These are phyloP conservation scores for Melieria crassipennis DNA, from an alignment of 2,888 invertebrate species.

Conservation along the genomic window DNA sequence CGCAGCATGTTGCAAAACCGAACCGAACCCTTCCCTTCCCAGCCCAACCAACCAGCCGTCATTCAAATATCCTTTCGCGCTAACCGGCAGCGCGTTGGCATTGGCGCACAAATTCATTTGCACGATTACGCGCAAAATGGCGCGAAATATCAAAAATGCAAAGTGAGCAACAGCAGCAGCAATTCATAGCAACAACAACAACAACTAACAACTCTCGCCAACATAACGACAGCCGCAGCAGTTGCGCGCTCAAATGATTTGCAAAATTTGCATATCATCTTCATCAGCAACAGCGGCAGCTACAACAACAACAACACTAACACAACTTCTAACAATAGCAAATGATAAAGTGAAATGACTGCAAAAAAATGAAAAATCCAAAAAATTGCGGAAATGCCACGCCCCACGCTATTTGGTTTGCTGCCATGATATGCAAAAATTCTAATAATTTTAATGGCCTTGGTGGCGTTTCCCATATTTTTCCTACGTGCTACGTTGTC, in stretches of 20 bases:
- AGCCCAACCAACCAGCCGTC: background rate
- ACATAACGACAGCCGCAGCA: background rate
- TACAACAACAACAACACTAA: slow-evolving; percentile 14
- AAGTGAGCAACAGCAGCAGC: slow-evolving; percentile 21
- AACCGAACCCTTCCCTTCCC: background rate
- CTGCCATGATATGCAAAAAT: slow-evolving; percentile 47
- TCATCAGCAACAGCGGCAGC: slow-evolving; percentile 17
- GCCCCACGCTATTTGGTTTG: slow-evolving; percentile 1
- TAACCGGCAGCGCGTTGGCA: too few relatives aligned
- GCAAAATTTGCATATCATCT: slow-evolving; percentile 34
- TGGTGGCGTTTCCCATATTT: slow-evolving; percentile 57
- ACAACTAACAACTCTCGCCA: background rate
- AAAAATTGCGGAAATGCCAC: slow-evolving; percentile 21
- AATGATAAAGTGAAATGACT: background rate
- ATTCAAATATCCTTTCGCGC: background rate
- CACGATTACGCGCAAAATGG: slow-evolving; percentile 25
- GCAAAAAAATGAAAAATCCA: slow-evolving; percentile 16
- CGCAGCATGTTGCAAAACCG: slow-evolving; percentile 31
- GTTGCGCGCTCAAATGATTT: slow-evolving; percentile 24
- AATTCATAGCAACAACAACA: slow-evolving; percentile 9
- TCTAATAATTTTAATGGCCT: slow-evolving; percentile 64
- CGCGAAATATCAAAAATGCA: slow-evolving; percentile 24
- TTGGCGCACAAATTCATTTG: background rate
- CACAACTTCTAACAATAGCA: slow-evolving; percentile 3
- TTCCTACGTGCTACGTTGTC: background rate